Evolutionary conservation across 2,888 invertebrate species (phyloP).

Genomic region (Eupithecia abbreviata): DNA sequence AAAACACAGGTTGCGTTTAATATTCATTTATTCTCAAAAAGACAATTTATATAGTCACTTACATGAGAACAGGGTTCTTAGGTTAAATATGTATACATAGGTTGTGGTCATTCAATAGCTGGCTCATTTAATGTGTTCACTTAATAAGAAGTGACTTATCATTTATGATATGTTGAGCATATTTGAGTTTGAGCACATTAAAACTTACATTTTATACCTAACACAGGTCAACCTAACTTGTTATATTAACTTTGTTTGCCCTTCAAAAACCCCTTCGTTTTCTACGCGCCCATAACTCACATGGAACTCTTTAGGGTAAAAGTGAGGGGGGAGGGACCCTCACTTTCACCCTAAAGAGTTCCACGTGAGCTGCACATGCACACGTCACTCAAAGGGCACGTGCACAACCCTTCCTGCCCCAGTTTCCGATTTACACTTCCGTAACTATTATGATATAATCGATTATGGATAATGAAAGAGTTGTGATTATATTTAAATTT

Average conservation of each 20-base stretch:
- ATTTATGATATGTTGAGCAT: too few species aligned
- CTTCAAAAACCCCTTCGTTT: neutral
- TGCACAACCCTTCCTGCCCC: constrained; percentile 16
- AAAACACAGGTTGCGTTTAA: too few species aligned
- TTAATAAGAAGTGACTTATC: too few species aligned
- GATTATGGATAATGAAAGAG: constrained; percentile 4
- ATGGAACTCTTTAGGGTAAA: neutral
- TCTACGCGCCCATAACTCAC: constrained; percentile 1
- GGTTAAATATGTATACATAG: too few species aligned
- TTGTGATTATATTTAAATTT: neutral
- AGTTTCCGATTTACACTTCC: constrained; percentile 36
- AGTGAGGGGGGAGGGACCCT: neutral
- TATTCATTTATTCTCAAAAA: too few species aligned
- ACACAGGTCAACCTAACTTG: neutral
- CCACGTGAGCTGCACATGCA: constrained; percentile 6
- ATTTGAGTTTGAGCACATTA: too few species aligned
- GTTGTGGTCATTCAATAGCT: too few species aligned
- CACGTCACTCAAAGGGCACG: neutral
- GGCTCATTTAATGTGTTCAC: too few species aligned
- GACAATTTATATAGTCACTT: too few species aligned
- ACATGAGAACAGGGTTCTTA: too few species aligned
- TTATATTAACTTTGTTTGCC: neutral
- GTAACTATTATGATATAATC: constrained; percentile 17
- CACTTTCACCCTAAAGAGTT: constrained; percentile 9
- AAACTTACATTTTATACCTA: too few species aligned